Evolutionary conservation across 2,113 vertebrate species (phyloP).

Genomic region (Seriola dumerili): DNA sequence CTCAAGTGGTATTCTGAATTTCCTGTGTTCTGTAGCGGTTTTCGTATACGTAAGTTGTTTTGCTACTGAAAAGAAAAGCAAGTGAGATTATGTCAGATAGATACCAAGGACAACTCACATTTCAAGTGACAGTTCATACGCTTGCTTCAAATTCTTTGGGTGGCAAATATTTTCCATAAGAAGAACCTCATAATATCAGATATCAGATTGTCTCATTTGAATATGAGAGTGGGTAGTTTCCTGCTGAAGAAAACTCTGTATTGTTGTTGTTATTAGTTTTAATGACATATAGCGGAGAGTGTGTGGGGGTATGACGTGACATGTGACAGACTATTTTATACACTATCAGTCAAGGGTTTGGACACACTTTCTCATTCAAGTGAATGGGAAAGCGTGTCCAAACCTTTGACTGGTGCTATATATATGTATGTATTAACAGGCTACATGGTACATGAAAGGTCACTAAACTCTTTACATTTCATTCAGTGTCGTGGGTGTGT

Average conservation of each 20-base stretch:
- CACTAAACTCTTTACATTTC: slow-evolving; percentile 11
- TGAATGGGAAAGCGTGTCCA: too few relatives aligned
- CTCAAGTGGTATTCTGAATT: slow-evolving; percentile 40
- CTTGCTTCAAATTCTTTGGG: slow-evolving; percentile 1
- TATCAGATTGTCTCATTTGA: neutral
- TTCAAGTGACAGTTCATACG: neutral
- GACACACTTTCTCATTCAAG: too few relatives aligned
- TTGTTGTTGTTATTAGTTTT: neutral
- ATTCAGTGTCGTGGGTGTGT: neutral
- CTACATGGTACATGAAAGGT: slow-evolving; percentile 24
- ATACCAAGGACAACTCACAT: neutral
- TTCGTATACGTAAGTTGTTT: slow-evolving; percentile 52
- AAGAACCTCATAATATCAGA: slow-evolving; percentile 5
- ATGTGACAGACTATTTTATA: neutral
- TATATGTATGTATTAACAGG: neutral
- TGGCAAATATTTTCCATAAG: slow-evolving; percentile 21
- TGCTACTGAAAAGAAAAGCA: slow-evolving; percentile 46
- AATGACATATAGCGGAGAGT: neutral
- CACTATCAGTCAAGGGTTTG: too few relatives aligned
- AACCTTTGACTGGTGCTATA: too few relatives aligned
- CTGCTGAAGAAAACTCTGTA: too few relatives aligned
- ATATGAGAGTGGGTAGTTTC: neutral
- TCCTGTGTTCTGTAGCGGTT: slow-evolving; percentile 50
- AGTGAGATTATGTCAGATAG: slow-evolving; percentile 45
- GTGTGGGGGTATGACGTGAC: slow-evolving; percentile 1